Percentiles rank a stretch among this genome's conserved stretches.
Conservation (phyloP, 2,797 vertebrate species). For the Spheniscus humboldti region DNA sequence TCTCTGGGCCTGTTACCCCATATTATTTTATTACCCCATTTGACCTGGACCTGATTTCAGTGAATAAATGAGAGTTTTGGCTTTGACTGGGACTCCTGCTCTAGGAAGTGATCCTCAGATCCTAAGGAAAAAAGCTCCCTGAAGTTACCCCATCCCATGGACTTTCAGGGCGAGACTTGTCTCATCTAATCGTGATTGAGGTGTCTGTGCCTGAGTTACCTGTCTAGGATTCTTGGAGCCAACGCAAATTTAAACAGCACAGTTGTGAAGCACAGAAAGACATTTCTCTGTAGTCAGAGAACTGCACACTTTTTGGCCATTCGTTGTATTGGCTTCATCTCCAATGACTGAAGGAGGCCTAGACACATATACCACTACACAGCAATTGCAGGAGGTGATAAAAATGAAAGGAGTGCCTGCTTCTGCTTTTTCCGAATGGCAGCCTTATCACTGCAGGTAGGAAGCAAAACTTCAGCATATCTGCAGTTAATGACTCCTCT, state of each 20-base stretch:
- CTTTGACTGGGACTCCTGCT: not conserved
- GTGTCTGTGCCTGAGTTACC: conserved; percentile 19
- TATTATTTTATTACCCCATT: not conserved
- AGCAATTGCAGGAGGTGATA: conserved; percentile 20
- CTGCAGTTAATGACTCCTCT: not conserved
- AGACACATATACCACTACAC: not conserved
- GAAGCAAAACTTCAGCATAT: not conserved
- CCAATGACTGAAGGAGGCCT: not conserved
- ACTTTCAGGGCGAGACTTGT: not conserved
- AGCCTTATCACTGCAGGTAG: not conserved
- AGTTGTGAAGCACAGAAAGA: not conserved
- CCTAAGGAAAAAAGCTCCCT: not conserved
- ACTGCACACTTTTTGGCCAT: not conserved
- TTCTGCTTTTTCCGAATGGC: not conserved
- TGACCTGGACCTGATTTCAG: not conserved
- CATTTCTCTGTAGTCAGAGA: not conserved
- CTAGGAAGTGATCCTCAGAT: not conserved
- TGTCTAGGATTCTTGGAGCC: conserved; percentile 55
- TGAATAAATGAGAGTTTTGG: not conserved
- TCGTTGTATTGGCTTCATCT: not conserved
- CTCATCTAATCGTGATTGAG: conserved; percentile 8
- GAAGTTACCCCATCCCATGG: not conserved
- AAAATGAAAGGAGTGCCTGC: conserved; percentile 15
- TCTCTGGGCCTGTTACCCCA: not conserved
- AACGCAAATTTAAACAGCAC: conserved; percentile 23